phyloP scores from a whole-genome alignment of 2,113 vertebrate species.

The Dicrurus megarhynchus region DNA sequence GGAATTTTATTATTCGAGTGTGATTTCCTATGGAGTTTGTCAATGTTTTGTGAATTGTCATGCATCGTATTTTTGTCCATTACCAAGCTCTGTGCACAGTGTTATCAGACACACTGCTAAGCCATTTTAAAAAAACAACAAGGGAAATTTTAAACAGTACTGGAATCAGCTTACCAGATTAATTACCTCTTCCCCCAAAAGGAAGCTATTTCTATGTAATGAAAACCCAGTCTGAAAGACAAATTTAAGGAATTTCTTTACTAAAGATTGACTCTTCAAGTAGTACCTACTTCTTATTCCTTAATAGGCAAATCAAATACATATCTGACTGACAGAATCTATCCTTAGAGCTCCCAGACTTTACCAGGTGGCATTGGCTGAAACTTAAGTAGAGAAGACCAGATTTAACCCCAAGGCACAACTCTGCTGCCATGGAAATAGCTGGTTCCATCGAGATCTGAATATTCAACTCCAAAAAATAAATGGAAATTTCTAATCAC shows the following conservation, averaged over 20 bases:
- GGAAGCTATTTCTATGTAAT: background rate
- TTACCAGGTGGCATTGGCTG: background rate
- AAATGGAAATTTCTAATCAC: background rate
- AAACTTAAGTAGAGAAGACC: background rate
- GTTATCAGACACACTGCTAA: background rate
- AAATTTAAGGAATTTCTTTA: background rate
- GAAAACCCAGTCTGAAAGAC: background rate
- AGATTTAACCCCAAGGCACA: background rate
- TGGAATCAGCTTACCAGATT: background rate
- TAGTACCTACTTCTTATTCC: background rate
- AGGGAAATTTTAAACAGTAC: background rate
- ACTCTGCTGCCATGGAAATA: background rate
- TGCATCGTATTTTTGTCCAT: background rate
- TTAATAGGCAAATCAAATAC: background rate
- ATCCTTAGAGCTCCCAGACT: background rate
- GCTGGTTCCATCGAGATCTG: background rate
- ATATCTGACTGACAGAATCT: background rate
- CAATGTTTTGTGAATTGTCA: background rate
- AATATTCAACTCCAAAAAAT: background rate
- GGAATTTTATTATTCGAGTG: background rate
- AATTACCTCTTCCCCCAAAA: background rate
- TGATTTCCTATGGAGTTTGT: background rate
- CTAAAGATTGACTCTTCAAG: background rate
- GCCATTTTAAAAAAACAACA: background rate
- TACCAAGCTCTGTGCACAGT: background rate